Conservation (phyloP, 2,113 vertebrate species). For the Crypturellus undulatus region DNA sequence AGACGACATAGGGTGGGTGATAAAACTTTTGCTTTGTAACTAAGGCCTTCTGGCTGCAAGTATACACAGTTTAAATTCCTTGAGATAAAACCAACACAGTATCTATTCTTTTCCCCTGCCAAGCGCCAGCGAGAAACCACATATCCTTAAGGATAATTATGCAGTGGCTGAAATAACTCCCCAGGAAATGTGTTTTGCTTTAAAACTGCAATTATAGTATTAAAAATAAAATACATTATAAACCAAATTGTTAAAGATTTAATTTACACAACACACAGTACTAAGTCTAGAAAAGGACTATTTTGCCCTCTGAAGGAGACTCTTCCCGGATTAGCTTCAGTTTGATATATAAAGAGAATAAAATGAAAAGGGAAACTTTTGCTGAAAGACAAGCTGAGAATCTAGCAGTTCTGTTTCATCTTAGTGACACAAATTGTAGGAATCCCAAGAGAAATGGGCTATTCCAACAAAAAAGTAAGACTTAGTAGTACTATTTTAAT, state of each 20-base stretch:
- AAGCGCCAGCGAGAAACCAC: slow-evolving; percentile 63
- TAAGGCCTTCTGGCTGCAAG: neutral
- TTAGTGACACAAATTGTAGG: neutral
- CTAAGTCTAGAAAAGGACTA: neutral
- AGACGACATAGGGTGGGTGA: neutral
- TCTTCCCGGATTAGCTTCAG: neutral
- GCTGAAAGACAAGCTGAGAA: neutral
- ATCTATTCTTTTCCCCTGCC: slow-evolving; percentile 6
- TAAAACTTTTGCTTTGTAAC: slow-evolving; percentile 26
- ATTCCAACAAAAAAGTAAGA: neutral
- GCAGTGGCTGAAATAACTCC: slow-evolving; percentile 37
- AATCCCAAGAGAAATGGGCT: neutral
- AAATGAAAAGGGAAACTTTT: neutral
- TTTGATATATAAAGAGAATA: neutral
- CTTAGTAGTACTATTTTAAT: neutral
- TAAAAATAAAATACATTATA: slow-evolving; percentile 29
- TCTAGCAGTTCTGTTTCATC: neutral
- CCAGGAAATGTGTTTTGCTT: slow-evolving; percentile 33
- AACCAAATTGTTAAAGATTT: slow-evolving; percentile 22
- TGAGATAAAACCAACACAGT: slow-evolving; percentile 16
- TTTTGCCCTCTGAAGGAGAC: slow-evolving; percentile 1
- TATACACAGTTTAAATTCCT: slow-evolving; percentile 47
- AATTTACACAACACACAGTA: neutral
- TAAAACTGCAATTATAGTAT: neutral
- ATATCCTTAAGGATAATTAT: slow-evolving; percentile 35